Evolutionary conservation across 2,797 vertebrate species (phyloP), one percentile per base, ranked within the genome.

Genomic region (Amblyopsis hoosieri): DNA sequence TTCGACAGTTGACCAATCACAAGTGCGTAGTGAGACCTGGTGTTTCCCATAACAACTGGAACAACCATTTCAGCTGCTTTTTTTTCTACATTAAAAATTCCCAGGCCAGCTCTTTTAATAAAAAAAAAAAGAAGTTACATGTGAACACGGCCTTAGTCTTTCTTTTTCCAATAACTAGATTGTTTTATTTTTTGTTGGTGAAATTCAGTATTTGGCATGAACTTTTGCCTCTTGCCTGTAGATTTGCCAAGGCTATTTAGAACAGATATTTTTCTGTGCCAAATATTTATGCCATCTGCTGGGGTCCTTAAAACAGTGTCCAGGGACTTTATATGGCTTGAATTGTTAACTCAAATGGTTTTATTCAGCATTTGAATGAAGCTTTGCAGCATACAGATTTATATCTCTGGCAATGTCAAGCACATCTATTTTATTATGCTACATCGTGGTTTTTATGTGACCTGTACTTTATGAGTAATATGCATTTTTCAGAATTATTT

Each of bases 221-320:
- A 90, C 90, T 84, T 90, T 91, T 85, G 82, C 89, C 88, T 86
- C 89, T 86, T 88, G 87, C 90, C 86, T 88, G 88, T 85, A 86
- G 85, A 82, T 84, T 84, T 89, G 91, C 90, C 91, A 90, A 87
- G 85, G 88, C 89, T 87, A 89, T 91, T 89, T 89, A 83, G 79
- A 83, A 83, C 83, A 73, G 83, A 85, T 91, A 83, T 92, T 84
- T 92, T 91, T 86, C 77, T 53, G 60, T 49, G 88, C 91, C 91
- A 91, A 92, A 87, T 88, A 89, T 92, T 88, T 85, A 89, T 23
- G 86, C 90, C 92, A 93, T 93, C 92, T 92, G 91, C 87, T 91
- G 78, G 90, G 90, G 88, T 84, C 88, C 91, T 92, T 92, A 90
- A 91, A 84, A 80, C 79, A 72, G 78, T 79, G 80, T 88, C 81